Conservation (phyloP, 2,797 vertebrate species). For the Strix occidentalis region DNA sequence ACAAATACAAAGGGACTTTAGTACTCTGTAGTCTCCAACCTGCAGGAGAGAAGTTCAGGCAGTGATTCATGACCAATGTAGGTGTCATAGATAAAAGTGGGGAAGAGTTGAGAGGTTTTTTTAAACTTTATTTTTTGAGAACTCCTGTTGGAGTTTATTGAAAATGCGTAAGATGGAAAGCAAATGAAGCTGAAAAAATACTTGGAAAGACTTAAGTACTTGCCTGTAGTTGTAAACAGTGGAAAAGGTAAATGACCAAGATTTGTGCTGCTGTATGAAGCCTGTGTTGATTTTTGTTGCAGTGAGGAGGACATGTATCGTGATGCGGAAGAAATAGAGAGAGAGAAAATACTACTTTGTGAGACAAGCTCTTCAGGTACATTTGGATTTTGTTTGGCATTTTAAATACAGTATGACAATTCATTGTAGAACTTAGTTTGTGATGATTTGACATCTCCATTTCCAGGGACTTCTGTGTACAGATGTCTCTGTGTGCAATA, state of each 20-base stretch:
- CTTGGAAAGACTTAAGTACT: not conserved
- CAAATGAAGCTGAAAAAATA: not conserved
- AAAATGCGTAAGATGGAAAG: not conserved
- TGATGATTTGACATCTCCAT: not conserved
- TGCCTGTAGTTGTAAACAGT: not conserved
- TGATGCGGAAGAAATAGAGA: conserved; percentile 87
- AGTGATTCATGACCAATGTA: not conserved
- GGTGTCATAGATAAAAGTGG: not conserved
- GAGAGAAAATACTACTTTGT: conserved; percentile 70
- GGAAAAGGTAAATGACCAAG: not conserved
- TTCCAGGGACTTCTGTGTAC: not conserved
- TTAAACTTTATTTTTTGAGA: not conserved
- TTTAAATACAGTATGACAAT: not conserved
- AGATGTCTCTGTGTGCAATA: not conserved
- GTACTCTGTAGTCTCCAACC: not conserved
- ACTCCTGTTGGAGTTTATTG: not conserved
- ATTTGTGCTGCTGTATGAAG: conserved; percentile 10
- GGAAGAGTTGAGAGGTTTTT: not conserved
- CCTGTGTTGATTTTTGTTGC: conserved; percentile 57
- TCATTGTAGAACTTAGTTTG: not conserved
- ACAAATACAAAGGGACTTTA: not conserved
- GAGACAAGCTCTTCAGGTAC: conserved; percentile 73
- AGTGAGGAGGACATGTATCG: conserved; percentile 92
- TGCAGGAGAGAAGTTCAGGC: not conserved
- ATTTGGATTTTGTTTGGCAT: not conserved